phyloP scores from a whole-genome alignment of 2,888 invertebrate species.

The Cyclophora punctaria region DNA sequence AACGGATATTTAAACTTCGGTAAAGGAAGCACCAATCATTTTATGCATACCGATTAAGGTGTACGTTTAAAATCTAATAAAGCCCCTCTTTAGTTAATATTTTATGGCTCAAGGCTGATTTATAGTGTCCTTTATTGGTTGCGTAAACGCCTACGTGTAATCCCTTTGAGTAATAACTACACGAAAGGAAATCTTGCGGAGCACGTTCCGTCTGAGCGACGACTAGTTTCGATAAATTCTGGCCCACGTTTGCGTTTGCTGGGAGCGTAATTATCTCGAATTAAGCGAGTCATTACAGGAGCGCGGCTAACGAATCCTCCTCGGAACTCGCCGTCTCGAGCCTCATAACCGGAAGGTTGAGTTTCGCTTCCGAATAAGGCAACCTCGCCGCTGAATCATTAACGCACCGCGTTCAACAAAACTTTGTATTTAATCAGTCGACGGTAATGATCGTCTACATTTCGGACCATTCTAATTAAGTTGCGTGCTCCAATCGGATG shows the following conservation, averaged over 20 bases:
- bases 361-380: slow-evolving; percentile 52
- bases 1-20: slow-evolving; percentile 66
- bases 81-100: slow-evolving; percentile 43
- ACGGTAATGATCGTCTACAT: slow-evolving; percentile 35
- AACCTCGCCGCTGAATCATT: slow-evolving; percentile 42
- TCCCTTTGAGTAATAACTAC: slow-evolving; percentile 32
- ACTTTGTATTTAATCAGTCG: slow-evolving; percentile 42
- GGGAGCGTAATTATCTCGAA: slow-evolving; percentile 65
- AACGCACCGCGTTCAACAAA: slow-evolving; percentile 46
- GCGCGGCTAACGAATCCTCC: slow-evolving; percentile 50
- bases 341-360: slow-evolving; percentile 61
- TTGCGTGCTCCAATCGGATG: slow-evolving; percentile 28
- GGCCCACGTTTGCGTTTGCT: slow-evolving; percentile 52
- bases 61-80: slow-evolving; percentile 55
- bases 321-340: slow-evolving; percentile 34
- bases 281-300: slow-evolving; percentile 65
- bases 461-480: slow-evolving; percentile 39
- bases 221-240: slow-evolving; percentile 51
- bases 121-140: slow-evolving; percentile 39
- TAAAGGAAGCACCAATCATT: slow-evolving; percentile 56
- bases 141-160: slow-evolving; percentile 44
- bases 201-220: slow-evolving; percentile 26
- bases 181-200: slow-evolving; percentile 30
- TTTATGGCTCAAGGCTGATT: slow-evolving; percentile 46
- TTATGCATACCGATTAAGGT: slow-evolving; percentile 58